Conservation (phyloP, 1,140 invertebrate genomes). For the Danaus melanippus region DNA sequence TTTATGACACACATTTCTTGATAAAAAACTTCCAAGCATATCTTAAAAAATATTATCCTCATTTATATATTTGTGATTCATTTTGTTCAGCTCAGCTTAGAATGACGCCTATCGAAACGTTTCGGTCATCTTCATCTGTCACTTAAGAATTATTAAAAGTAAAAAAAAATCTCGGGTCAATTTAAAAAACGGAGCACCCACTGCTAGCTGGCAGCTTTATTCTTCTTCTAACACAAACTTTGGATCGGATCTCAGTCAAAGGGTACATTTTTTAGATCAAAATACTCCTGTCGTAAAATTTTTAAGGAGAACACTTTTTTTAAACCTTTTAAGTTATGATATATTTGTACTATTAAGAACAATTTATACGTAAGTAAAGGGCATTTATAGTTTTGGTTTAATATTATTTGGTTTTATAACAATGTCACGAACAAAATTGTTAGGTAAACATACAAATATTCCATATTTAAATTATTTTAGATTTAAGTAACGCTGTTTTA, state of each 20-base stretch:
- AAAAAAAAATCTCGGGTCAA: conserved; percentile 35
- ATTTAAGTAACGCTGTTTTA: too few species aligned
- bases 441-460: conserved; percentile 10
- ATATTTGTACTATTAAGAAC: conserved; percentile 62
- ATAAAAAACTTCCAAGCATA: too few species aligned
- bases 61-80: conserved; percentile 17
- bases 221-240: conserved; percentile 59
- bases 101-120: conserved; percentile 37
- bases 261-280: conserved; percentile 38
- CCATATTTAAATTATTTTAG: too few species aligned
- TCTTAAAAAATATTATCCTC: conserved; percentile 1
- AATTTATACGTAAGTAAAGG: conserved; percentile 61
- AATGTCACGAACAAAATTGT: conserved; percentile 39
- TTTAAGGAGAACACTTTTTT: conserved; percentile 55
- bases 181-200: conserved; percentile 53
- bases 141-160: conserved; percentile 53
- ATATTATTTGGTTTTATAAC: conserved; percentile 37
- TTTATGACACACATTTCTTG: too few species aligned
- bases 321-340: conserved; percentile 42
- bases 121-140: conserved; percentile 60
- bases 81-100: conserved; percentile 19
- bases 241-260: conserved; percentile 60
- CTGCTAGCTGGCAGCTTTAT: conserved; percentile 50
- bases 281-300: conserved; percentile 53
- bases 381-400: conserved; percentile 61